Percentiles rank a stretch among this genome's conserved stretches.
phyloP scores from a whole-genome alignment of 1,140 invertebrate species.

The Nymphalis io region DNA sequence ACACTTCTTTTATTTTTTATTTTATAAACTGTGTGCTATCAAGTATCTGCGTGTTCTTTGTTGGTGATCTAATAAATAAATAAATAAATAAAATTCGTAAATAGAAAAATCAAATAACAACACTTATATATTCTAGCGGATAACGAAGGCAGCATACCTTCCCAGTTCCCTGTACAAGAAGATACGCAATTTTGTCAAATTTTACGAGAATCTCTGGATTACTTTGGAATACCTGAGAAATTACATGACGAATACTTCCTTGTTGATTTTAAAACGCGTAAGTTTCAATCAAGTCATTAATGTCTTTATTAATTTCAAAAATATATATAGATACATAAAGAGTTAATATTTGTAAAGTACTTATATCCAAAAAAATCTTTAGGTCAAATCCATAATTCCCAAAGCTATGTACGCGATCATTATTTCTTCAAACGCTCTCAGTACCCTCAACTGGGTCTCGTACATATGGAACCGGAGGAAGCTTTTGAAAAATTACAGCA shows the following conservation, averaged over 20 bases:
- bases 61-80: too few species aligned
- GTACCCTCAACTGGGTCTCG: slow-evolving; percentile 97
- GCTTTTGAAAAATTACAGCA: slow-evolving; percentile 95
- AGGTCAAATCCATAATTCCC: slow-evolving; percentile 97
- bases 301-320: slow-evolving; percentile 18
- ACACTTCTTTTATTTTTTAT: too few species aligned
- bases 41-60: too few species aligned
- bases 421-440: slow-evolving; percentile 99
- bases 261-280: slow-evolving; percentile 98
- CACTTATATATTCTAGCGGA: slow-evolving; percentile 81
- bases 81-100: too few species aligned
- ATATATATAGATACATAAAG: too few species aligned
- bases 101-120: too few species aligned
- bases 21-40: too few species aligned
- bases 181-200: slow-evolving; percentile 99
- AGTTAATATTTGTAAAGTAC: too few species aligned
- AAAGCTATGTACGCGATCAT: slow-evolving; percentile 97
- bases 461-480: slow-evolving; percentile 95
- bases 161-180: slow-evolving; percentile 99
- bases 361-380: not conserved
- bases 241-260: slow-evolving; percentile 95
- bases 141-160: slow-evolving; percentile 96
- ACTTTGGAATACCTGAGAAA: slow-evolving; percentile 97
- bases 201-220: slow-evolving; percentile 96
- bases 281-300: slow-evolving; percentile 67